Evolutionary conservation across 2,113 vertebrate genomes (phyloP).

Genomic region (Sinocyclocheilus anshuiensis): DNA sequence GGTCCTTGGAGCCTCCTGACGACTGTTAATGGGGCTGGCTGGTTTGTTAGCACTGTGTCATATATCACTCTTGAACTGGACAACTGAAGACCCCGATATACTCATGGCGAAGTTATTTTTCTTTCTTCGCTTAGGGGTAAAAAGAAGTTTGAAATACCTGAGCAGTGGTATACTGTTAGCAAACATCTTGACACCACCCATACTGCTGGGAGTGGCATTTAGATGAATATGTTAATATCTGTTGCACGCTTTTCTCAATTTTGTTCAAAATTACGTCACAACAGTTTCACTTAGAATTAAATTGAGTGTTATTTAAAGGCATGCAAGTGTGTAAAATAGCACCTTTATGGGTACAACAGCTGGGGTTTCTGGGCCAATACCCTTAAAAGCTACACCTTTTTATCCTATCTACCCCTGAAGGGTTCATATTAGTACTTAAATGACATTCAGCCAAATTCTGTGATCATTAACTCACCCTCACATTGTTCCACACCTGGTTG

Average conservation of each 20-base stretch:
- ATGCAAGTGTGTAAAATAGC: neutral
- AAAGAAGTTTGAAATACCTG: neutral
- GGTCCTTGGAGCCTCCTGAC: slow-evolving; percentile 71
- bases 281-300: neutral
- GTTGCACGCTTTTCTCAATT: neutral
- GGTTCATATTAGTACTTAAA: too few species aligned
- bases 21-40: slow-evolving; percentile 76
- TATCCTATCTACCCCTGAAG: too few species aligned
- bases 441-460: too few species aligned
- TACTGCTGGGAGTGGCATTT: too few species aligned
- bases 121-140: neutral
- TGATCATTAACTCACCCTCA: too few species aligned
- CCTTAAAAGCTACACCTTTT: too few species aligned
- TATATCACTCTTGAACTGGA: slow-evolving; percentile 20
- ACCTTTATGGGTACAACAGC: neutral
- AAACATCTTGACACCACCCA: too few species aligned
- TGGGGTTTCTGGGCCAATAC: neutral
- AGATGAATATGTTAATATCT: too few species aligned
- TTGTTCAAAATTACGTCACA: neutral
- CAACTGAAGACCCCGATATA: neutral
- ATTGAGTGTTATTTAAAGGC: too few species aligned
- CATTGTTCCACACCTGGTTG: too few species aligned
- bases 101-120: neutral
- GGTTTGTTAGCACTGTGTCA: slow-evolving; percentile 76
- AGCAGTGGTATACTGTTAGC: too few species aligned